Evolutionary conservation across 2,797 vertebrate species (phyloP), one percentile per base, ranked within the genome.

Genomic region (Bradypodion ventrale): DNA sequence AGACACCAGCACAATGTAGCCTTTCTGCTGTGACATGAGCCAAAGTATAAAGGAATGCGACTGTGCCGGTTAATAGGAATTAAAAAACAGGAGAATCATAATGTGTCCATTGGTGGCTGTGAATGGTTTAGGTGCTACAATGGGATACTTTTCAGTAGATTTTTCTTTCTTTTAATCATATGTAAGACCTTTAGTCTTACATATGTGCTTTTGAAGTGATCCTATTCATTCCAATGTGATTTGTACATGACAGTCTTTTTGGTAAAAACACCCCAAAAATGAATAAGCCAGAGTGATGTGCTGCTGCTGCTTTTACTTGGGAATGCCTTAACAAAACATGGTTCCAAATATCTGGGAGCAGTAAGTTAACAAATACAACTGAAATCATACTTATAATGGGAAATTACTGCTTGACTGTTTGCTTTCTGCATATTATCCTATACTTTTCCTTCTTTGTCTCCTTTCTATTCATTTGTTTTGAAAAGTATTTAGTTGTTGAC

Each of bases 1-100:
- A 93, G 92, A 95, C 92, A 92, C 88, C 85, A 92, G 89, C 93
- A 95, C 96, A 96, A 95, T 95, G 89, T 95, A 95, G 96, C 95
- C 95, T 96, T 93, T 94, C 93, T 92, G 89, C 92, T 91, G 91
- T 94, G 94, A 96, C 95, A 95, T 92, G 92, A 89, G 89, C 93
- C 90, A 90, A 90, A 92, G 88, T 94, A 94, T 90, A 93, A 95
- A 93, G 90, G 93, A 94, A 93, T 94, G 94, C 93, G 87, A 91
- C 85, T 0, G 77, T 92, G 83, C 89, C 86, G 89, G 91, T 82
- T 93, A 91, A 94, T 87, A 93, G 90, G 93, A 95, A 95, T 95
- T 94, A 93, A 90, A 94, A n/a, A 94, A 91, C 92, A 91, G 78
- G 81, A 91, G 90, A 93, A 91, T 93, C 93, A 93, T 91, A 94